Evolutionary conservation across 2,113 vertebrate species (phyloP).

Genomic region (Prunella himalayana): DNA sequence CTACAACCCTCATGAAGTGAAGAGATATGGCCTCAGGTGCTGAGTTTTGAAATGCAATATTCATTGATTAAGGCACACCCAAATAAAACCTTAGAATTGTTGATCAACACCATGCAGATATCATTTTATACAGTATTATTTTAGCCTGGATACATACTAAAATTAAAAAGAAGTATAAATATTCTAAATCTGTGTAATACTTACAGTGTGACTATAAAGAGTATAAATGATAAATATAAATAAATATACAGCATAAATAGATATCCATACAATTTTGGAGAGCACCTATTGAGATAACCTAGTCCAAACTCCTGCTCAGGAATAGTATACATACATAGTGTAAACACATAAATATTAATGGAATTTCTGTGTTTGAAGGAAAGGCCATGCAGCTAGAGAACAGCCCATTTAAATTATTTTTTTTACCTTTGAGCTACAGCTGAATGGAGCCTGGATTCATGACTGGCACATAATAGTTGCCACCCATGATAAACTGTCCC

Average conservation of each 20-base stretch:
- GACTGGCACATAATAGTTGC: neutral
- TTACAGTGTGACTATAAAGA: neutral
- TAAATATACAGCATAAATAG: neutral
- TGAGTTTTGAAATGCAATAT: neutral
- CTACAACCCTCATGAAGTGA: neutral
- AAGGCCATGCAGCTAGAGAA: neutral
- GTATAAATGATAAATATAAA: neutral
- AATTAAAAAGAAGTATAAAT: neutral
- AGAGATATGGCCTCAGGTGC: neutral
- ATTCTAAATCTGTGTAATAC: neutral
- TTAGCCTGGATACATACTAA: neutral
- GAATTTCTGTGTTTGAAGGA: neutral
- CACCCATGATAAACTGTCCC: neutral
- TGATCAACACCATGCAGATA: neutral
- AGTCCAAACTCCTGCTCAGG: neutral
- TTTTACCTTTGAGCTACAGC: neutral
- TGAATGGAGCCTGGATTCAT: neutral
- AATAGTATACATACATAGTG: neutral
- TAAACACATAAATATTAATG: neutral
- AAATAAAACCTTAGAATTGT: neutral
- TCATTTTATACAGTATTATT: neutral
- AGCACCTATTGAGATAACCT: neutral
- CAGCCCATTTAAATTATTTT: neutral
- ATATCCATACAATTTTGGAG: neutral
- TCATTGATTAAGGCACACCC: neutral